Evolutionary conservation across 2,113 vertebrate genomes (phyloP).

Genomic region (Sminthopsis crassicaudata): DNA sequence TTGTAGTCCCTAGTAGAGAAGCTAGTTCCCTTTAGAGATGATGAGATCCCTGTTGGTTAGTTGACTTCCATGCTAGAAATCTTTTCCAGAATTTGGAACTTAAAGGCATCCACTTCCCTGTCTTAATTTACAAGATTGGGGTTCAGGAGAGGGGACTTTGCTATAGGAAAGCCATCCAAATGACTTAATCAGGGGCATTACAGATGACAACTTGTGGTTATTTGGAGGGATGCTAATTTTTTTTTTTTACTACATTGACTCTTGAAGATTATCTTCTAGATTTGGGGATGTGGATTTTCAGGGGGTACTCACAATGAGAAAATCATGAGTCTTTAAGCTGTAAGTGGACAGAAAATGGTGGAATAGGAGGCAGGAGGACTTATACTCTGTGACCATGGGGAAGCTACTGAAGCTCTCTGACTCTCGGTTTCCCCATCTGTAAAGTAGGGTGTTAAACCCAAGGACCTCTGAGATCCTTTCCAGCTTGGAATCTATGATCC

Average conservation of each 20-base stretch:
- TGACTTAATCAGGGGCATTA: background rate
- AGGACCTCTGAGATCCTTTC: background rate
- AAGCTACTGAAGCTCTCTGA: background rate
- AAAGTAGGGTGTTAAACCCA: background rate
- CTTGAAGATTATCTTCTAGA: background rate
- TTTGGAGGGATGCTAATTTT: background rate
- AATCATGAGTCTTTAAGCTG: background rate
- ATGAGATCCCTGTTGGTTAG: background rate
- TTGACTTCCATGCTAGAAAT: background rate
- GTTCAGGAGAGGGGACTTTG: background rate
- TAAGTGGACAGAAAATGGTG: background rate
- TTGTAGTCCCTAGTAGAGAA: slow-evolving; percentile 27
- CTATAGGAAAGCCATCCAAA: background rate
- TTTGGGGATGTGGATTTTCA: background rate
- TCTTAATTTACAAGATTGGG: background rate
- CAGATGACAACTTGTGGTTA: background rate
- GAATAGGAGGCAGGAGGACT: background rate
- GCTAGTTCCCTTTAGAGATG: slow-evolving; percentile 45
- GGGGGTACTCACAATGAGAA: background rate
- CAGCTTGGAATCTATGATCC: background rate
- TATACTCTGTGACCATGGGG: background rate
- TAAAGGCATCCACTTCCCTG: background rate
- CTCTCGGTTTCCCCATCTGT: background rate
- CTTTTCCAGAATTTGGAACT: background rate
- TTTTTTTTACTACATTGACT: background rate